These are phyloP conservation scores for Sisyra terminalis DNA, from an alignment of 2,888 invertebrate genomes.

Conservation along the genomic window DNA sequence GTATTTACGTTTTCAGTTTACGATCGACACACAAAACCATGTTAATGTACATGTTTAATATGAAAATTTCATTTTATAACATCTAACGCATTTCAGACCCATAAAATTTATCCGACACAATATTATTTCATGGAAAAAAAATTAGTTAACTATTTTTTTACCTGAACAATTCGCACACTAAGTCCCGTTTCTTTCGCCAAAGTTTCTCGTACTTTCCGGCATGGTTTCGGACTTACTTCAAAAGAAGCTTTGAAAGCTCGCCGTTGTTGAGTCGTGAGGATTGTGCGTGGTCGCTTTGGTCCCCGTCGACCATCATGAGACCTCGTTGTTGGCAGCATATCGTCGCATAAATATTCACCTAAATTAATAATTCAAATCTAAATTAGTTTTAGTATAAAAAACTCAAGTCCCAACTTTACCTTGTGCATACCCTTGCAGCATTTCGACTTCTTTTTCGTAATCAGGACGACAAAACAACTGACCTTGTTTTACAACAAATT, in stretches of 20 bases:
- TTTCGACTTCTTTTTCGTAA: conserved; percentile 63
- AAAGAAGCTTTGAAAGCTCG: conserved; percentile 74
- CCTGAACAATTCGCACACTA: conserved; percentile 72
- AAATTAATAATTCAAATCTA: not conserved
- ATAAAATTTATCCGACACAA: conserved; percentile 1
- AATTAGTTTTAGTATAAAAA: too few relatives aligned
- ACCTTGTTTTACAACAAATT: conserved; percentile 61
- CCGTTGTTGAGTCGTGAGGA: conserved; percentile 66
- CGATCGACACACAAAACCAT: too few relatives aligned
- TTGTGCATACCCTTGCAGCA: conserved; percentile 44
- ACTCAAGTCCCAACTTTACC: conserved; percentile 18
- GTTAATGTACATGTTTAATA: too few relatives aligned
- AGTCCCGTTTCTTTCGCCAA: conserved; percentile 72
- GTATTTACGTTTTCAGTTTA: too few relatives aligned
- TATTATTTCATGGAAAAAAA: not conserved
- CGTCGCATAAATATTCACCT: conserved; percentile 42
- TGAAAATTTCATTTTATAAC: too few relatives aligned
- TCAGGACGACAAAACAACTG: conserved; percentile 65
- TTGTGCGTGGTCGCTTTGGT: conserved; percentile 68
- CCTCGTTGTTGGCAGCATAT: conserved; percentile 37
- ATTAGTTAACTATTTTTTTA: conserved; percentile 21
- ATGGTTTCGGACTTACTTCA: conserved; percentile 72
- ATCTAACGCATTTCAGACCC: not conserved
- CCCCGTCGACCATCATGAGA: conserved; percentile 49
- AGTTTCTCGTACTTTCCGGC: conserved; percentile 64